phyloP scores from a whole-genome alignment of 1,140 invertebrate genomes.

The Drosophila rufa region DNA sequence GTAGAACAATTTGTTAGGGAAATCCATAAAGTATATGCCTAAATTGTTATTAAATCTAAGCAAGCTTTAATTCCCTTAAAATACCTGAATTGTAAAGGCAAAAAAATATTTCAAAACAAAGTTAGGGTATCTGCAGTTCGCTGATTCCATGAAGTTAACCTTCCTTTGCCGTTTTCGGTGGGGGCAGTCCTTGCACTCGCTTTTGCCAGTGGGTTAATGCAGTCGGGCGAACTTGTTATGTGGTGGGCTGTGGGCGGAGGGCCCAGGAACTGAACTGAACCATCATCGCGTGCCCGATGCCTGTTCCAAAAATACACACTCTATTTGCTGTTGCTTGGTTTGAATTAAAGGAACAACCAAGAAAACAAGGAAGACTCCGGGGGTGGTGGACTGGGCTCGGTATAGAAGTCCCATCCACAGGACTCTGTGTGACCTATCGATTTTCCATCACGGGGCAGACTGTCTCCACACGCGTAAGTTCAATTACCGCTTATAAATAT shows the following conservation, averaged over 20 bases:
- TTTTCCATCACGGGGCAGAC: constrained; percentile 36
- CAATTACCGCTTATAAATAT: constrained; percentile 39
- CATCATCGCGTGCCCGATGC: constrained; percentile 45
- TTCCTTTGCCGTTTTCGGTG: constrained; percentile 39
- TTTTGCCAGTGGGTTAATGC: constrained; percentile 75
- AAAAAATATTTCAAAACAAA: not conserved
- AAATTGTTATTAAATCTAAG: too few relatives aligned
- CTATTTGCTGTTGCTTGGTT: constrained; percentile 28
- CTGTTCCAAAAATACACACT: constrained; percentile 54
- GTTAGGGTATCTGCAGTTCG: not conserved
- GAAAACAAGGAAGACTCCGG: constrained; percentile 35
- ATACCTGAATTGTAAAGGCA: too few relatives aligned
- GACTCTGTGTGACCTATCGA: constrained; percentile 20
- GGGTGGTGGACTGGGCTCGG: constrained; percentile 1
- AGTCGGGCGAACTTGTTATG: constrained; percentile 43
- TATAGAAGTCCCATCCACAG: too few relatives aligned
- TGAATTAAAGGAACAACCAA: constrained; percentile 37
- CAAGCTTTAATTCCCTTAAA: too few relatives aligned
- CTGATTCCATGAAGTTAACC: not conserved
- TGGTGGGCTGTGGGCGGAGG: constrained; percentile 10
- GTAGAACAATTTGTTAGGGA: too few relatives aligned
- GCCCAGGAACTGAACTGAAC: constrained; percentile 13
- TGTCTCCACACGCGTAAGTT: constrained; percentile 44
- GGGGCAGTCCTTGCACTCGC: constrained; percentile 72
- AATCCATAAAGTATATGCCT: too few relatives aligned